phyloP scores from a whole-genome alignment of 2,113 vertebrate genomes.

The Paralichthys olivaceus region DNA sequence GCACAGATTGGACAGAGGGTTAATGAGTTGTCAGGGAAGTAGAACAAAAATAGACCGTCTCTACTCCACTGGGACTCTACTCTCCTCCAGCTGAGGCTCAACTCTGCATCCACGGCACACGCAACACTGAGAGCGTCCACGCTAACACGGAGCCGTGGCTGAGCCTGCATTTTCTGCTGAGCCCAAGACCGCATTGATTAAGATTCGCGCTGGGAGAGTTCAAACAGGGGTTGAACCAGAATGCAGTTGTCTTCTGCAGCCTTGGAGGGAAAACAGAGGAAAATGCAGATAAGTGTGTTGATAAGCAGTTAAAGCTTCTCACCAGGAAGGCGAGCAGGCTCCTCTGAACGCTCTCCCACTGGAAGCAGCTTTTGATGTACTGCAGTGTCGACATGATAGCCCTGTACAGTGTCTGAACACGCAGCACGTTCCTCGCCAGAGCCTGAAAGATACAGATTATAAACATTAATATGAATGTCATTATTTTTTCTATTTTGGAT shows the following conservation, averaged over 20 bases:
- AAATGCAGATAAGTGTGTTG: constrained; percentile 61
- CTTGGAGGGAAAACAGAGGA: constrained; percentile 52
- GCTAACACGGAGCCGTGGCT: constrained; percentile 45
- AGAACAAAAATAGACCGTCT: constrained; percentile 73
- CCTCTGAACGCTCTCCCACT: constrained; percentile 92
- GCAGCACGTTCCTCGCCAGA: constrained; percentile 91
- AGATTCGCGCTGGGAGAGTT: constrained; percentile 67
- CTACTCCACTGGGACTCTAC: constrained; percentile 68
- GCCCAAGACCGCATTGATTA: constrained; percentile 63
- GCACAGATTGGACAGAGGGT: constrained; percentile 66
- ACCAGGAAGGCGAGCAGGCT: constrained; percentile 93
- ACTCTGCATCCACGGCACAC: constrained; percentile 58
- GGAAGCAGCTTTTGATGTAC: constrained; percentile 97
- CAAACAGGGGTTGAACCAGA: constrained; percentile 59
- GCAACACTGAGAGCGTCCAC: constrained; percentile 48
- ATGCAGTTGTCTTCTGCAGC: constrained; percentile 55
- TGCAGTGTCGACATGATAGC: constrained; percentile 88
- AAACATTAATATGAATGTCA: constrained; percentile 28
- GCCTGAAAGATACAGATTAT: constrained; percentile 80
- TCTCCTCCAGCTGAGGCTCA: constrained; percentile 75
- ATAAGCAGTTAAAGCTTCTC: constrained; percentile 73
- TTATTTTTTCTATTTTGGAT: neutral
- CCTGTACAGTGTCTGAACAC: constrained; percentile 90
- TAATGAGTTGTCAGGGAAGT: constrained; percentile 78
- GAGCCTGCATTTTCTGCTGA: constrained; percentile 49